These are phyloP conservation scores for Puma concolor DNA, from an alignment of 2,113 vertebrate genomes.

Conservation along the genomic window DNA sequence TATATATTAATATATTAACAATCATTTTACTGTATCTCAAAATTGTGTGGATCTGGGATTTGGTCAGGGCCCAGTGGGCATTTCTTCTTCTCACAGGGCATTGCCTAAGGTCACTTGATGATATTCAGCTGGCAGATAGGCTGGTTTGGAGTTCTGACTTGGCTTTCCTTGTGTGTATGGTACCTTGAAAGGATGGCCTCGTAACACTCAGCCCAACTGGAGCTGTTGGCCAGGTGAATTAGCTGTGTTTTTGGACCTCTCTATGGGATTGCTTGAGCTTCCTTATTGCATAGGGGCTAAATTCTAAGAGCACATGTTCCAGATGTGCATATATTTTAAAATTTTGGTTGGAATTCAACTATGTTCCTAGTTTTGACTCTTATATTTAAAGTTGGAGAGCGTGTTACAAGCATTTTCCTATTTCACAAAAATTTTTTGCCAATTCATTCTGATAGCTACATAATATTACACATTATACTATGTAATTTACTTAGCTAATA, in stretches of 20 bases:
- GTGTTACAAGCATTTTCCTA: neutral
- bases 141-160: neutral
- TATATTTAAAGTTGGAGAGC: neutral
- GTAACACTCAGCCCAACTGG: neutral
- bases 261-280: neutral
- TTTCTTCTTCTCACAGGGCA: neutral
- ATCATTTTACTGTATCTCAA: neutral
- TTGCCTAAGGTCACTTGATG: neutral
- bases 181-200: neutral
- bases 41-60: neutral
- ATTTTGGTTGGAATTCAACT: neutral
- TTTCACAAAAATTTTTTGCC: neutral
- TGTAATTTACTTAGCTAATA: neutral
- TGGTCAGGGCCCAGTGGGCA: neutral
- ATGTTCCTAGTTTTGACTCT: neutral
- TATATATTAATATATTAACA: neutral
- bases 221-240: neutral
- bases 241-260: neutral
- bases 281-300: neutral
- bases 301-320: neutral
- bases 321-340: neutral
- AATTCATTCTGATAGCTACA: conserved; percentile 31
- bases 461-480: neutral
- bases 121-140: neutral
- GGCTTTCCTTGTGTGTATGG: neutral